Base-by-base conservation (phyloP, 1,140 invertebrate genomes). In the Euura lappo region DNA sequence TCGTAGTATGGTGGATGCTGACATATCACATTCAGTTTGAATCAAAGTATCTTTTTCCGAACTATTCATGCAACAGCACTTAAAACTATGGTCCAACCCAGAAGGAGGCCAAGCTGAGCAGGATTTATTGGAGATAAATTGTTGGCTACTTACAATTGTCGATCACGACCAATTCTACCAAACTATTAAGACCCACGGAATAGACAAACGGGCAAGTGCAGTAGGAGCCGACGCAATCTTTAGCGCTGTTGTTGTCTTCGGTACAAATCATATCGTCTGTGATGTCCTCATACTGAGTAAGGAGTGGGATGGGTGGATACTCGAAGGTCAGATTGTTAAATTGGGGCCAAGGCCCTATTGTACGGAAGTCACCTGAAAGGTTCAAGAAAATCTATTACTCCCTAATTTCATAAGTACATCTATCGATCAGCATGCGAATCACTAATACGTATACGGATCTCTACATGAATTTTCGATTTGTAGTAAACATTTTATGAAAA, bases 321-420 rank as follows among this genome's bases (percentile, higher is more conserved):
- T 79, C 75, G 11, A 80, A 77, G 44, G 70, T 76, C 42, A 80
- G 45, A 46, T 79, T 13, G 60, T 79, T 79, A 3, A 79, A 71
- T 71, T 78, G 77, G 11, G 75, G 77, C 60, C 78, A 75, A 4
- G 78, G 75, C 7, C 77, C 76, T 43, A 75, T 75, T 47, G 45
- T 68, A 67, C 64, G 74, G 64, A 73, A 72, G 3, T 72, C 71
- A 69, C 74, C 77, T 78, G 65, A 5, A 69, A 74, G 45, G 45
- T 45, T 60, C 13, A 3, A 70, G 28, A n/a, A 60, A 60, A 5
- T n/a, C 8, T 60, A 6, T 3, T 11, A 4, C 10, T 11, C 13
- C 51, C 51, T 60, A 60, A 60, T n/a, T 60, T 3, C 51, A 11
- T 11, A 5, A 60, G 6, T 8, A 60, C 5, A 3, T 60, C 51